A percentile compares a stretch with the other conserved stretches of the same genome.
phyloP scores from a whole-genome alignment of 53 echinoderm and acorn worm species.

The Stichopus horrens region DNA sequence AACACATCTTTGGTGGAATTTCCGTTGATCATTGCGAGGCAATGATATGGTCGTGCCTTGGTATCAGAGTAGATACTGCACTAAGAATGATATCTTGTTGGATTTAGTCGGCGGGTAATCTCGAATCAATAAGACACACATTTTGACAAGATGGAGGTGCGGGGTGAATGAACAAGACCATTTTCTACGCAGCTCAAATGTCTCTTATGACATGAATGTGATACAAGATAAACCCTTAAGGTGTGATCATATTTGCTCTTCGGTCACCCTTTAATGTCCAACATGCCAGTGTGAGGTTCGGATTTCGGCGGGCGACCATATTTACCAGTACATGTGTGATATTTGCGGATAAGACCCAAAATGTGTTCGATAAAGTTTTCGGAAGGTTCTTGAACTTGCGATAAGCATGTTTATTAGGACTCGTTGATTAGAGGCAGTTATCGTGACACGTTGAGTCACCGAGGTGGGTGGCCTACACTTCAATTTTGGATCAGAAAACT shows the following conservation, averaged over 20 bases:
- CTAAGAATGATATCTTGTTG: too few relatives aligned
- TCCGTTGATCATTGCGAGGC: too few relatives aligned
- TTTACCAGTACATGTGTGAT: background rate
- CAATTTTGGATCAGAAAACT: background rate
- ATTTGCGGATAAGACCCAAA: conserved; percentile 15
- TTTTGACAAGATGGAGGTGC: background rate
- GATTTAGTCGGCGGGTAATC: too few relatives aligned
- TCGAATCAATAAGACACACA: too few relatives aligned
- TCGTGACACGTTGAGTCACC: conserved; percentile 21
- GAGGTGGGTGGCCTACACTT: conserved; percentile 33
- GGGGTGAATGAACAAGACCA: background rate
- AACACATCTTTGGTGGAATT: too few relatives aligned
- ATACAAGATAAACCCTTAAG: background rate
- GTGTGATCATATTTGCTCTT: background rate
- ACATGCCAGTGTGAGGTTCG: background rate
- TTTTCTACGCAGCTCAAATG: background rate
- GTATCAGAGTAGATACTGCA: too few relatives aligned
- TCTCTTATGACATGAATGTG: background rate
- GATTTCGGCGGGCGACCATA: background rate
- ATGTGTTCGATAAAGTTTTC: conserved; percentile 19
- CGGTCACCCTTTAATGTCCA: conserved; percentile 22
- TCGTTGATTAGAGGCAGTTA: conserved; percentile 19
- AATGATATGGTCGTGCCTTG: too few relatives aligned
- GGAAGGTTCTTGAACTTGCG: conserved; percentile 39
- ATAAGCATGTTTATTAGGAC: conserved; percentile 33